phyloP scores from a whole-genome alignment of 1,140 invertebrate genomes.

The Bombus affinis region DNA sequence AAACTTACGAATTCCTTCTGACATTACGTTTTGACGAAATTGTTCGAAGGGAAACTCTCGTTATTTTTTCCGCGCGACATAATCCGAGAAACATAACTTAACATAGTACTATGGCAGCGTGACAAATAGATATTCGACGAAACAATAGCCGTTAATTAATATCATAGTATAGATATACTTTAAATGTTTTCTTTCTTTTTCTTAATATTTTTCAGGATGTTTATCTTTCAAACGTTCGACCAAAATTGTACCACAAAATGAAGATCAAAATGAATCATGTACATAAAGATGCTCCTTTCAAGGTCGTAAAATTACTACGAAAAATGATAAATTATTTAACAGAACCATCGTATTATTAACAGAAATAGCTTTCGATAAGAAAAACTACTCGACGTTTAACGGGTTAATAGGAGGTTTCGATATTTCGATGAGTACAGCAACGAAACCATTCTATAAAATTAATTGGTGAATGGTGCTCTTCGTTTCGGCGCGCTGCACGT shows the following conservation, averaged over 20 bases:
- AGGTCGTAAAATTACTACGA: too few relatives aligned
- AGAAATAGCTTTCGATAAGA: neutral
- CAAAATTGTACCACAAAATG: too few relatives aligned
- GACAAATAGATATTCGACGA: neutral
- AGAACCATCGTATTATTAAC: too few relatives aligned
- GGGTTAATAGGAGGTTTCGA: neutral
- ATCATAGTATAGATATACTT: too few relatives aligned
- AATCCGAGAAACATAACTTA: neutral
- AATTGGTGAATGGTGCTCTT: neutral
- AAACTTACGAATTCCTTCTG: neutral
- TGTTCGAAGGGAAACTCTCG: neutral
- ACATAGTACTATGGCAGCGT: neutral
- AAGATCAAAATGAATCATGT: too few relatives aligned
- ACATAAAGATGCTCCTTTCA: too few relatives aligned
- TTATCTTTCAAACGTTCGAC: too few relatives aligned
- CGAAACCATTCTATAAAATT: constrained; percentile 10
- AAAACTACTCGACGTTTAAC: neutral
- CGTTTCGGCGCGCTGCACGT: neutral
- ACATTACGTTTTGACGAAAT: neutral
- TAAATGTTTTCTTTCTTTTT: too few relatives aligned
- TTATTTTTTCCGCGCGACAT: neutral
- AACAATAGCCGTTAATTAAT: neutral
- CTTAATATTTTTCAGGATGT: neutral
- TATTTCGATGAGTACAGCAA: too few relatives aligned
- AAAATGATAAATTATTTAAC: too few relatives aligned